These are phyloP conservation scores for Synodontis membranacea DNA, from an alignment of 2,113 vertebrate genomes.

Conservation along the genomic window DNA sequence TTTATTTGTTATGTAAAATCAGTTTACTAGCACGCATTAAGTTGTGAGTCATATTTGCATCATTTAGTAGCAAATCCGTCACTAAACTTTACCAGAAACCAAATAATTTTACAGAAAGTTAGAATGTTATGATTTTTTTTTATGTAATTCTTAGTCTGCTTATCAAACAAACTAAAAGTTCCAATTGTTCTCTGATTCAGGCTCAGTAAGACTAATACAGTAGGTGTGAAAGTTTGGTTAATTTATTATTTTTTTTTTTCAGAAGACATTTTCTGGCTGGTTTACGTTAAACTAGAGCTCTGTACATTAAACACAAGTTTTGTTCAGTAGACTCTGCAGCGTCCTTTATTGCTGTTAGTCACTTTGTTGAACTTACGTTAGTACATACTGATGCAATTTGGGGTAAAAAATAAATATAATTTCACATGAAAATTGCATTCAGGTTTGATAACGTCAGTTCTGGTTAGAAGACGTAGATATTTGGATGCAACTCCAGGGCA, in stretches of 20 bases:
- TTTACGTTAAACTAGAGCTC: background rate
- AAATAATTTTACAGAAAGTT: background rate
- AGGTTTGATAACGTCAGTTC: background rate
- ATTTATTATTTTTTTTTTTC: too few species aligned
- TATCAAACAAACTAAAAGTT: background rate
- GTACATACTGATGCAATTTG: background rate
- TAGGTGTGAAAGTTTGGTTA: too few species aligned
- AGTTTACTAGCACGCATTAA: background rate
- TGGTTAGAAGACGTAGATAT: background rate
- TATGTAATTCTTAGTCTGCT: background rate
- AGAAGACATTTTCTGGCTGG: background rate
- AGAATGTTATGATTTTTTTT: background rate
- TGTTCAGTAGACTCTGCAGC: background rate
- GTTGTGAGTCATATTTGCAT: background rate
- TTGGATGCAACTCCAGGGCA: background rate
- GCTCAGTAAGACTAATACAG: background rate
- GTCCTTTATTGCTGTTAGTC: background rate
- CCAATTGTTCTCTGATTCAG: background rate
- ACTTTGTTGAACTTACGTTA: background rate
- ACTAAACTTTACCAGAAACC: background rate
- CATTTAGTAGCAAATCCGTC: background rate
- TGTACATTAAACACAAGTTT: background rate
- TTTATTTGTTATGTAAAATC: background rate
- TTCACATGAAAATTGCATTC: background rate
- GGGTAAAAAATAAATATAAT: constrained; percentile 6